Conservation (phyloP, 2,113 vertebrate species). For the Callopanchax toddi region DNA sequence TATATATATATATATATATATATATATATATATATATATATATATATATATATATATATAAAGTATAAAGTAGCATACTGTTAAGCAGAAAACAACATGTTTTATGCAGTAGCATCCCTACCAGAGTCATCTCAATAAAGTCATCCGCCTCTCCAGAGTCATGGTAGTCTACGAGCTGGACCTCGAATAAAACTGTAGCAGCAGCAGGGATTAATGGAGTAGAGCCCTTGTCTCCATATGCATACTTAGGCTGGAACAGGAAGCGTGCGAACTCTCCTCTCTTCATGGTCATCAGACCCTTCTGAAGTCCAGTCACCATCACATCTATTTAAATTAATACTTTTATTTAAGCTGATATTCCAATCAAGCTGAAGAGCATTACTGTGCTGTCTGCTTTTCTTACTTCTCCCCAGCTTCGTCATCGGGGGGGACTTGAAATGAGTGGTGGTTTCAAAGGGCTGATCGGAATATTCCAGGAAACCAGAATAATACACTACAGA, state of each 20-base stretch:
- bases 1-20: no score
- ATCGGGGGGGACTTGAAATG: slow-evolving; percentile 74
- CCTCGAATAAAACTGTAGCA: slow-evolving; percentile 85
- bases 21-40: no score
- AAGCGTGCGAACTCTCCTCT: slow-evolving; percentile 89
- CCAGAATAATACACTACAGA: slow-evolving; percentile 87
- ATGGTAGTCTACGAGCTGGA: slow-evolving; percentile 89
- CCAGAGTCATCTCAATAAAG: slow-evolving; percentile 80
- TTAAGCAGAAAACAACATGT: no score
- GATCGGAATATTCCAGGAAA: slow-evolving; percentile 85
- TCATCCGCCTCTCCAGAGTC: slow-evolving; percentile 85
- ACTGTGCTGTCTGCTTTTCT: background rate
- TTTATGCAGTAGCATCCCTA: slow-evolving; percentile 56
- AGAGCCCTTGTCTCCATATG: slow-evolving; percentile 88
- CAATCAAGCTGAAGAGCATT: background rate
- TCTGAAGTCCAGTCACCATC: slow-evolving; percentile 86
- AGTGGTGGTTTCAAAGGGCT: slow-evolving; percentile 85
- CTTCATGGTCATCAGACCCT: slow-evolving; percentile 89
- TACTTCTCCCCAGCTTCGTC: slow-evolving; percentile 93
- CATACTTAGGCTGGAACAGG: slow-evolving; percentile 84
- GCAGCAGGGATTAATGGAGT: slow-evolving; percentile 85
- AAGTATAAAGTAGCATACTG: no score
- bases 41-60: no score
- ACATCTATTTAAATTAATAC: slow-evolving; percentile 79
- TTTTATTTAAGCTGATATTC: background rate